A percentile compares a stretch with the other conserved stretches of the same genome.
Evolutionary conservation across 2,797 vertebrate species (phyloP).

Genomic region (Schizothorax lantsangensis): DNA sequence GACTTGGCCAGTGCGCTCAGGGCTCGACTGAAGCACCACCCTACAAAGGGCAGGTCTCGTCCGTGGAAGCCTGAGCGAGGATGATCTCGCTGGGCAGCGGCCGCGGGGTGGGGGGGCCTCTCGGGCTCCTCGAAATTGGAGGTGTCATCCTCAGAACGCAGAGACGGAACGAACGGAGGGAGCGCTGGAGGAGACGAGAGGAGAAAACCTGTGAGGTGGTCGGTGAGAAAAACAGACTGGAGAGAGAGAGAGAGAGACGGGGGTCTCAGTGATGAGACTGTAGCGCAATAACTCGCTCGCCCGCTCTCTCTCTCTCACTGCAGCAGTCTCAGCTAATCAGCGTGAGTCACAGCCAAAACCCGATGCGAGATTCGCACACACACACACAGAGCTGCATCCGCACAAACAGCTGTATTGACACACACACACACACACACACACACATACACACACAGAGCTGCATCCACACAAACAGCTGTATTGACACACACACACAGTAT

Average conservation of each 20-base stretch:
- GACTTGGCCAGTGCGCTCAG: slow-evolving; percentile 89
- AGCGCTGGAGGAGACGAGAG: slow-evolving; percentile 85
- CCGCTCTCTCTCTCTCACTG: slow-evolving; percentile 74
- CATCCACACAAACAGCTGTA: background rate
- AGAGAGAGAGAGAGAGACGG: slow-evolving; percentile 31
- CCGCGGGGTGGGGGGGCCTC: slow-evolving; percentile 88
- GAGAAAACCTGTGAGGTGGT: slow-evolving; percentile 81
- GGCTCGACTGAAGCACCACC: slow-evolving; percentile 97
- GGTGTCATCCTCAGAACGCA: slow-evolving; percentile 98
- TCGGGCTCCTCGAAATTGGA: slow-evolving; percentile 99
- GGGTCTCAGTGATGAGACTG: slow-evolving; percentile 68
- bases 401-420: background rate
- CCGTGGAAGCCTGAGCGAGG: slow-evolving; percentile 90
- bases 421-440: slow-evolving; percentile 32
- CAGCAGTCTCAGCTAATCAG: slow-evolving; percentile 94
- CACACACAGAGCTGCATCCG: slow-evolving; percentile 12
- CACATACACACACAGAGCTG: slow-evolving; percentile 6
- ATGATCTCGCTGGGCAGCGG: slow-evolving; percentile 87
- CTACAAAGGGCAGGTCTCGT: slow-evolving; percentile 96
- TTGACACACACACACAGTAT: slow-evolving; percentile 5
- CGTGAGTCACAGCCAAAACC: slow-evolving; percentile 83
- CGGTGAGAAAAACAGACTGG: slow-evolving; percentile 62
- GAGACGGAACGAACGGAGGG: slow-evolving; percentile 97
- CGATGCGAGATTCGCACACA: slow-evolving; percentile 74
- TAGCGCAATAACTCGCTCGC: slow-evolving; percentile 75